Base-by-base conservation (phyloP, 2,797 vertebrate species). In the Xenentodon cancila region DNA sequence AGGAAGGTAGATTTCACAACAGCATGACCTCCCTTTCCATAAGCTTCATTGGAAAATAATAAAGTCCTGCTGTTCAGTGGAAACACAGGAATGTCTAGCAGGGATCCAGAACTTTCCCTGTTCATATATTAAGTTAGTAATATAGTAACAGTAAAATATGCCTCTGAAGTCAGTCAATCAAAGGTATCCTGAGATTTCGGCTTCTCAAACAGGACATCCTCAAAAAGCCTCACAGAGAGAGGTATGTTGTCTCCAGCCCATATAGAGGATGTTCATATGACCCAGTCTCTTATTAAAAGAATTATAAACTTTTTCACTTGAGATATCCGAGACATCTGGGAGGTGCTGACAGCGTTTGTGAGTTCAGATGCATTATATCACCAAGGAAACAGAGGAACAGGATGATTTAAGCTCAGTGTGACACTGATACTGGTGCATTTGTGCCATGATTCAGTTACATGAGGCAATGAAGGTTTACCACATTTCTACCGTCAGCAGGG, bases 221-320 rank as follows among this genome's bases (percentile, higher is more conserved):
- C 18, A 59, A 59, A 45, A 69, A 63, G 37, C 40, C 40, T 44
- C 27, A 32, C 15, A 56, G 19, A 52, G 27, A 51, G 21, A 49
- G 2, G n/a, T 37, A 17, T 27, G 7, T 2, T 30, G 45, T 53
- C 15, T 37, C 4, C 32, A 50, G 45, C 46, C 48, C 49, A 55
- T 45, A 25, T 19, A 40, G 22, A 47, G 44, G 30, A 59, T 65
- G 67, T 50, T 17, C 77, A 46, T 47, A 11, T 19, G 32, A 43
- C 22, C 5, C 49, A 5, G 15, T 43, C 7, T 62, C 32, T 55
- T 67, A 68, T 52, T 20, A 48, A 34, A 67, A 45, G 30, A 30
- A 25, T 55, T 63, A 30, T 79, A 73, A 85, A 65, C 54, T 75
- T 74, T 55, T 78, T 76, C 60, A 40, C 62, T 49, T 40, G 45